phyloP scores from a whole-genome alignment of 2,797 vertebrate genomes.

The Rhincodon typus region DNA sequence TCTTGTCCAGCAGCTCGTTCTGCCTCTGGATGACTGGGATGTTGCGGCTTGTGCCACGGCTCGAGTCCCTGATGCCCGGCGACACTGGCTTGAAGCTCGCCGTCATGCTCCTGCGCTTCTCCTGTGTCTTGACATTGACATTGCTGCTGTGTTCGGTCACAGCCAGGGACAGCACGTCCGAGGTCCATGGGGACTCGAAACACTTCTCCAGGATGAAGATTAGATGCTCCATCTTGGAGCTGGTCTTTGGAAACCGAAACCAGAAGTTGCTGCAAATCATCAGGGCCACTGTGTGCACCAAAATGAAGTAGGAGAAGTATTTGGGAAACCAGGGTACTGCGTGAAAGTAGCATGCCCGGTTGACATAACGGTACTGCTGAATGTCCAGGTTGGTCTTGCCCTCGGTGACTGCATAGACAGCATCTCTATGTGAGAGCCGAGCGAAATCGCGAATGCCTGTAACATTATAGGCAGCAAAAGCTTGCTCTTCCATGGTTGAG shows the following conservation, averaged over 20 bases:
- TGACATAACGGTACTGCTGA: conserved; percentile 96
- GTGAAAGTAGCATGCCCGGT: conserved; percentile 92
- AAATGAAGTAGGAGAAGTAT: conserved; percentile 93
- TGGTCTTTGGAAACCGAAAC: conserved; percentile 96
- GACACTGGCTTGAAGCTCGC: conserved; percentile 88
- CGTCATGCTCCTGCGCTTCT: conserved; percentile 89
- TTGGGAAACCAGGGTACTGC: conserved; percentile 97
- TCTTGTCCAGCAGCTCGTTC: conserved; percentile 94
- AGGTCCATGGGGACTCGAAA: conserved; percentile 97
- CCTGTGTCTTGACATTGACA: conserved; percentile 81
- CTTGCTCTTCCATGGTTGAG: conserved; percentile 42
- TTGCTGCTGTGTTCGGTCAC: conserved; percentile 94
- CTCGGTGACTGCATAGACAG: conserved; percentile 66
- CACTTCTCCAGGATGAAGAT: conserved; percentile 97
- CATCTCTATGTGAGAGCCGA: conserved; percentile 44
- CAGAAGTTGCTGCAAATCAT: conserved; percentile 97
- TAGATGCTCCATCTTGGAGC: conserved; percentile 95
- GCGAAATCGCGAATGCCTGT: fast-evolving
- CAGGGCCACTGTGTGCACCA: conserved; percentile 93
- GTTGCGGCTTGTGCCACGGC: conserved; percentile 79
- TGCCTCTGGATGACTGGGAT: conserved; percentile 92
- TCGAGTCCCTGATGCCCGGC: conserved; percentile 87
- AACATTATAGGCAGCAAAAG: too few species aligned
- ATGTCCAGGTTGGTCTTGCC: conserved; percentile 78
- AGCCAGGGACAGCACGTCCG: conserved; percentile 84